Percentiles rank a stretch among this genome's conserved stretches.
Conservation (phyloP, 2,113 vertebrate species). For the Rhinopomastus cyanomelas region DNA sequence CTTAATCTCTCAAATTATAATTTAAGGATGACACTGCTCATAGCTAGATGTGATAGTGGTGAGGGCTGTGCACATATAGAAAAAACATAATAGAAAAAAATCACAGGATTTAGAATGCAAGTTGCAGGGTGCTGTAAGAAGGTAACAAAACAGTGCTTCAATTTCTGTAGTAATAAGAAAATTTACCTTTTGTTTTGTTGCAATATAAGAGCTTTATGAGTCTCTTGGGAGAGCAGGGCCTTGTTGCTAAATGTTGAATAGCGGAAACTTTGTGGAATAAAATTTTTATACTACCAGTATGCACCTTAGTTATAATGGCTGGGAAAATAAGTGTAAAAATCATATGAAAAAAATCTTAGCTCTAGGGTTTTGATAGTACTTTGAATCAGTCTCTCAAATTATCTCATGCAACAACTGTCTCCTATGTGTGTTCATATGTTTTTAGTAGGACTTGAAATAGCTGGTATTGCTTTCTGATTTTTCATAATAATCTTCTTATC, state of each 20-base stretch:
- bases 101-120: neutral
- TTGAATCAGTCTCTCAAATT: neutral
- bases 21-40: neutral
- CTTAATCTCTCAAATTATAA: neutral
- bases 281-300: neutral
- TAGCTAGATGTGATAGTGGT: neutral
- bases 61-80: rapidly evolving
- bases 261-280: neutral
- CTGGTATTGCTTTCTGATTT: neutral
- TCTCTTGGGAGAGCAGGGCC: neutral
- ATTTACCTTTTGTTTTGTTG: neutral
- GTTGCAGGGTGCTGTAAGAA: neutral
- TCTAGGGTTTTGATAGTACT: neutral
- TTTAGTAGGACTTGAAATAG: neutral
- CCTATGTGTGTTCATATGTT: rapidly evolving
- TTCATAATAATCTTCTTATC: neutral
- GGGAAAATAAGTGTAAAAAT: neutral
- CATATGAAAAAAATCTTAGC: neutral
- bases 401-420: neutral
- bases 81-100: neutral
- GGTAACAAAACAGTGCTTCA: neutral
- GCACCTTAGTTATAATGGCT: neutral
- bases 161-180: neutral
- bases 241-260: neutral
- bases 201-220: neutral